Conservation (phyloP, 2,888 invertebrate species). For the Campoplex capitator region DNA sequence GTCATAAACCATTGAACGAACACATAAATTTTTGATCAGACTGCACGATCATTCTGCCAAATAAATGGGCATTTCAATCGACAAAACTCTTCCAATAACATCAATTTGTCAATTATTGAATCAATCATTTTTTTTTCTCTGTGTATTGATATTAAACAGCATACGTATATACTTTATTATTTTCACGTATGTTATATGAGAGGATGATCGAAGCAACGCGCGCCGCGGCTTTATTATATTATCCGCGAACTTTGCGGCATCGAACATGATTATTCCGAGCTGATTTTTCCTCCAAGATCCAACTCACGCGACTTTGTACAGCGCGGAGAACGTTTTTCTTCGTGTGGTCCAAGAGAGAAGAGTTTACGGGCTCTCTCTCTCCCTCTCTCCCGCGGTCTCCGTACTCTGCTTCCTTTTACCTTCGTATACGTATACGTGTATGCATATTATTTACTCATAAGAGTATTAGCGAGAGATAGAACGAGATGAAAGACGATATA, state of each 20-base stretch:
- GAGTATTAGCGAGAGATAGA: slow-evolving; percentile 16
- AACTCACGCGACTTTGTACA: slow-evolving; percentile 46
- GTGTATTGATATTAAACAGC: background rate
- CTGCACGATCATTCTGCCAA: no score
- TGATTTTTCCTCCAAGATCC: slow-evolving; percentile 21
- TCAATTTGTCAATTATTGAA: no score
- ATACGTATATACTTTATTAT: background rate
- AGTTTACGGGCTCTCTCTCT: slow-evolving; percentile 46
- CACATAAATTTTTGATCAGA: no score
- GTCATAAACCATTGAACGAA: no score
- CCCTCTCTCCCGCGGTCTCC: background rate
- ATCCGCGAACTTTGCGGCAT: slow-evolving; percentile 47
- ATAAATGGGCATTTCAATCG: no score
- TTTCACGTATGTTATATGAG: background rate
- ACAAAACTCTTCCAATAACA: no score
- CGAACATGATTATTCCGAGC: slow-evolving; percentile 52
- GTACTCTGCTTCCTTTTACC: background rate
- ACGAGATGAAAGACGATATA: slow-evolving; percentile 45
- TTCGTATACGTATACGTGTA: background rate
- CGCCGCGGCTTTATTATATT: slow-evolving; percentile 51
- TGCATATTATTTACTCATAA: background rate
- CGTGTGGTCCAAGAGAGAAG: slow-evolving; percentile 42
- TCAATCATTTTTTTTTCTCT: no score
- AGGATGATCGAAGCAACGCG: slow-evolving; percentile 32
- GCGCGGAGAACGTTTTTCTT: slow-evolving; percentile 14